Conservation (phyloP, 2,888 invertebrate species). For the Panzeria rudis region DNA sequence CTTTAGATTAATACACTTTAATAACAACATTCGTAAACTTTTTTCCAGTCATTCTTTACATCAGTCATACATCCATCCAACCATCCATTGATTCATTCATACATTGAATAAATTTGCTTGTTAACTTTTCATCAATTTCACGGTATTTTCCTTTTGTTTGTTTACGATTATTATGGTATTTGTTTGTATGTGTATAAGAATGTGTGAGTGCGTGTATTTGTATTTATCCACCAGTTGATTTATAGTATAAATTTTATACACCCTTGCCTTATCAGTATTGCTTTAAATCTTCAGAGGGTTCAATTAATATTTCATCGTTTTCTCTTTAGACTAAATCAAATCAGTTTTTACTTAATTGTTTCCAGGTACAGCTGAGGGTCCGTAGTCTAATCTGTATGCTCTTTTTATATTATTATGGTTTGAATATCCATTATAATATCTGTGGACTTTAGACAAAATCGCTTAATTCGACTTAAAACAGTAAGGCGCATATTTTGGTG, state of each 20-base stretch:
- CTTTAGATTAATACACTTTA: conserved; percentile 78
- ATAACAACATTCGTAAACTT: conserved; percentile 33
- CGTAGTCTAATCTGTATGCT: too few species aligned
- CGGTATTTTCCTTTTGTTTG: conserved; percentile 61
- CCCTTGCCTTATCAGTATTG: neutral
- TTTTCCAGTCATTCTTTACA: neutral
- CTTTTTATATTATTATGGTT: too few species aligned
- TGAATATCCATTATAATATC: too few species aligned
- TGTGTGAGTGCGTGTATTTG: neutral
- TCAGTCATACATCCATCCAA: neutral
- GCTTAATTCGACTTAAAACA: too few species aligned
- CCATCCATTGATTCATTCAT: conserved; percentile 20
- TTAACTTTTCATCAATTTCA: conserved; percentile 69
- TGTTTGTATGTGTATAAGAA: conserved; percentile 1
- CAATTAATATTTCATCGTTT: neutral
- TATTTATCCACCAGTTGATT: neutral
- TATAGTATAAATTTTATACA: neutral
- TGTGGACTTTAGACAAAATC: too few species aligned
- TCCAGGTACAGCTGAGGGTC: neutral
- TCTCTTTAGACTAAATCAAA: neutral
- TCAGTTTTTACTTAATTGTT: conserved; percentile 34
- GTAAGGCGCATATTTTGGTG: too few species aligned
- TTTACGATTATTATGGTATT: conserved; percentile 45
- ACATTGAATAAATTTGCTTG: conserved; percentile 53
- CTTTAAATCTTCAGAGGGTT: neutral